A percentile compares a stretch with the other conserved stretches of the same genome.
Conservation (phyloP, 2,113 vertebrate genomes). For the Penelope pileata region DNA sequence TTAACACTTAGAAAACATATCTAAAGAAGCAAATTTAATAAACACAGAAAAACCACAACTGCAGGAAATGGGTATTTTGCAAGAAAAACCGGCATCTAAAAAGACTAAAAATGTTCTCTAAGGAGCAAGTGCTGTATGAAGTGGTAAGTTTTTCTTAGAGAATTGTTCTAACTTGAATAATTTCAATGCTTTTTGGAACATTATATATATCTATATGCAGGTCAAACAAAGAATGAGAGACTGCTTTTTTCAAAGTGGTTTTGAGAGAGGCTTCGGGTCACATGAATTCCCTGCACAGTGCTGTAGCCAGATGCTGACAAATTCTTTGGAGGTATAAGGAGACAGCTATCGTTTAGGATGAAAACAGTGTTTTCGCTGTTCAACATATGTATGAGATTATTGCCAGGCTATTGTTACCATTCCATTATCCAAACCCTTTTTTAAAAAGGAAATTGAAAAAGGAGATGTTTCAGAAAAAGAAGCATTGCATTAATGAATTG, state of each 20-base stretch:
- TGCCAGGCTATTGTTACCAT: background rate
- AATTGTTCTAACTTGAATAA: background rate
- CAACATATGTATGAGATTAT: background rate
- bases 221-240: background rate
- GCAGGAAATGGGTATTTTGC: background rate
- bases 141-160: background rate
- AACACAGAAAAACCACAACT: background rate
- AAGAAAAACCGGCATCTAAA: background rate
- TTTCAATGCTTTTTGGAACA: background rate
- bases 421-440: background rate
- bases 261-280: background rate
- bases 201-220: background rate
- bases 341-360: background rate
- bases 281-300: background rate
- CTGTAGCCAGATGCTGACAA: background rate
- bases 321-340: background rate
- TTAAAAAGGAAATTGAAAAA: background rate
- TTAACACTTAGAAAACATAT: background rate
- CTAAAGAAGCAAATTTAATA: background rate
- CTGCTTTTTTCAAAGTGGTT: background rate
- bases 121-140: background rate
- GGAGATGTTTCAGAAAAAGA: background rate
- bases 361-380: background rate
- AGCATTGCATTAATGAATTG: background rate
- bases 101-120: background rate